Evolutionary conservation across 2,888 invertebrate species (phyloP).

Genomic region (Leucophenga montana): DNA sequence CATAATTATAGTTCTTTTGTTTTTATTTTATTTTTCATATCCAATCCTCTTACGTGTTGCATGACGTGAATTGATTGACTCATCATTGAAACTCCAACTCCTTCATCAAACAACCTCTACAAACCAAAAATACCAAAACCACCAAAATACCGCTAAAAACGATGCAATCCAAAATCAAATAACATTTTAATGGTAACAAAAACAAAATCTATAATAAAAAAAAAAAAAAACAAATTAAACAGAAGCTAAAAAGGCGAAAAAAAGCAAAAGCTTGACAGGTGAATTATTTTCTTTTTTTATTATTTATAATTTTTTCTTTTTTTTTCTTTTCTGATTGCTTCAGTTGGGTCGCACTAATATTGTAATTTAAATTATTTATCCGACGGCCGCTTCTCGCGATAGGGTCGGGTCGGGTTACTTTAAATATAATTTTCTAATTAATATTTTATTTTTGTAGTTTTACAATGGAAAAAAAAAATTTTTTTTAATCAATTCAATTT

Average conservation of each 20-base stretch:
- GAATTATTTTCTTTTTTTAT: slow-evolving; percentile 73
- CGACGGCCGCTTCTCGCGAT: too few relatives aligned
- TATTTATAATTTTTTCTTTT: slow-evolving; percentile 17
- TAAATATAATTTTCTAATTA: too few relatives aligned
- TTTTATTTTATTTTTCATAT: slow-evolving; percentile 59
- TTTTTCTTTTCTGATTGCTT: background rate
- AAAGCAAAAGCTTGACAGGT: slow-evolving; percentile 93
- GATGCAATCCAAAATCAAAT: slow-evolving; percentile 27
- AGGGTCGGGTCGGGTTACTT: too few relatives aligned
- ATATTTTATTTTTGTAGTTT: too few relatives aligned
- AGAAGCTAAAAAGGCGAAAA: slow-evolving; percentile 97
- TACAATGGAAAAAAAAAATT: too few relatives aligned
- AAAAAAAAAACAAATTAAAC: slow-evolving; percentile 60
- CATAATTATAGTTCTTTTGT: slow-evolving; percentile 49
- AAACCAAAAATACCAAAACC: slow-evolving; percentile 49
- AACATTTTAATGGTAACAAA: slow-evolving; percentile 40
- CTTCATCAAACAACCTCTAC: slow-evolving; percentile 52
- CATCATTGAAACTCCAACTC: slow-evolving; percentile 51
- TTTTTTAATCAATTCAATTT: too few relatives aligned
- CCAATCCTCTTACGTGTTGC: slow-evolving; percentile 64
- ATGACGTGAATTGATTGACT: slow-evolving; percentile 69
- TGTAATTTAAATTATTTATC: too few relatives aligned
- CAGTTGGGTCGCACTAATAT: too few relatives aligned
- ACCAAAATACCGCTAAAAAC: slow-evolving; percentile 35
- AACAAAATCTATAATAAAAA: slow-evolving; percentile 41